Evolutionary conservation across 2,113 vertebrate genomes (phyloP), one percentile per base, ranked within the genome.

Genomic region (Cheilinus undulatus): DNA sequence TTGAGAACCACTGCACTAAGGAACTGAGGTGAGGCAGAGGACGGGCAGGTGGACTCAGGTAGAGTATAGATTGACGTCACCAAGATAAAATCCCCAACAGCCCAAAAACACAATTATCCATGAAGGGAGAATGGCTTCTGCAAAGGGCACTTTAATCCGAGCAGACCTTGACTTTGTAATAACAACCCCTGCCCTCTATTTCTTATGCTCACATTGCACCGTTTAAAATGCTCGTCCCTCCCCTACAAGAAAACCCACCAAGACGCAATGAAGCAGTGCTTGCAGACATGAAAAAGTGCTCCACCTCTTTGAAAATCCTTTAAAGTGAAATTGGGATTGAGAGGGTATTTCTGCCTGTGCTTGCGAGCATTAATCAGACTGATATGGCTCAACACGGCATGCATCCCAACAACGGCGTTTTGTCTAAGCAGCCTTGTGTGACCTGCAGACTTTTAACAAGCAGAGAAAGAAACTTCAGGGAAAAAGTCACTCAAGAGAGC

Each of bases 341-440:
- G 76, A 76, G 52, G 54, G 66, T 75, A 73, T 76, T 83, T 80
- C 60, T 77, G 78, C 66, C 69, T 57, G 65, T 48, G 68, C 78
- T 86, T 59, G 17, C n/a, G 15, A 62, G 61, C 69, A 91, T 89
- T 90, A 86, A 90, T 89, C 85, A 86, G 56, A 26, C 56, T 45
- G 77, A 52, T 59, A 46, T 43, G 60, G 76, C 67, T 74, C 59
- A 58, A 89, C 73, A 27, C 64, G 32, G 43, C 71, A 59, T 49
- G 68, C 65, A 82, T 83, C 62, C 56, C 51, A 70, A 76, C 49
- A 78, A 46, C 69, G 65, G 50, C 65, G 66, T 58, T 84, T 73
- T 60, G 73, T 84, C 82, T 51, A 52, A 63, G 42, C 51, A 59
- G 48, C 52, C 52, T 45, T 23, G 24, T 12, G 3, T 2, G 48